Evolutionary conservation across 2,888 invertebrate genomes (phyloP), one percentile per base, ranked within the genome.

Genomic region (Watsonalla cultraria): DNA sequence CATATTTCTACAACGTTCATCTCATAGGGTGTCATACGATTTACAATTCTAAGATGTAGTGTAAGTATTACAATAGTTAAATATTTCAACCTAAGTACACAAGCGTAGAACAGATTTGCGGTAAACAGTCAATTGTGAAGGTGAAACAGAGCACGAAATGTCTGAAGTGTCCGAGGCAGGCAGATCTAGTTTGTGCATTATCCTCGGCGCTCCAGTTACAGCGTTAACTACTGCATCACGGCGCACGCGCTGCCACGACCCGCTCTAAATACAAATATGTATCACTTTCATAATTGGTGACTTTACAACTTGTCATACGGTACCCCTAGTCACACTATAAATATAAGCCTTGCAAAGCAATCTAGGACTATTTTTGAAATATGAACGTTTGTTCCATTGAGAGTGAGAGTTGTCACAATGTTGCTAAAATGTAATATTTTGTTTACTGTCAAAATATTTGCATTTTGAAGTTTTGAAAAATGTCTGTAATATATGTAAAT

Each of bases 81-180:
- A 7, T 42, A 11, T 42, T 8, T 42, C 1, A 50, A 42, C 48
- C 9, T 8, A 48, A 49, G 33, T 37, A 8, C 14, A 49, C 14
- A 33, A 13, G 37, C 11, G 13, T 33, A 37, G 14, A 8, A 13
- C 5, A 47, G 6, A 48, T 48, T 48, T 48, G 37, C 14, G 35
- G 51, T 55, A 55, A 54, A 60, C 61, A 55, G 65, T 56, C 68
- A 70, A 78, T 81, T 80, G 77, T 82, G 56, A 59, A 64, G 57
- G 74, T 72, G 80, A 85, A 87, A 82, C 86, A 86, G 87, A 86
- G 83, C 86, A 83, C 80, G 79, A 77, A 78, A 66, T 70, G 70
- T 74, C 73, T 67, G 57, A 52, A 57, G 54, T 64, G 65, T 62
- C 59, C 55, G 59, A 58, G 59, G 59, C 54, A 62, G 65, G 62